Base-by-base conservation (phyloP, 2,797 vertebrate species). In the Taenioides sp. region DNA sequence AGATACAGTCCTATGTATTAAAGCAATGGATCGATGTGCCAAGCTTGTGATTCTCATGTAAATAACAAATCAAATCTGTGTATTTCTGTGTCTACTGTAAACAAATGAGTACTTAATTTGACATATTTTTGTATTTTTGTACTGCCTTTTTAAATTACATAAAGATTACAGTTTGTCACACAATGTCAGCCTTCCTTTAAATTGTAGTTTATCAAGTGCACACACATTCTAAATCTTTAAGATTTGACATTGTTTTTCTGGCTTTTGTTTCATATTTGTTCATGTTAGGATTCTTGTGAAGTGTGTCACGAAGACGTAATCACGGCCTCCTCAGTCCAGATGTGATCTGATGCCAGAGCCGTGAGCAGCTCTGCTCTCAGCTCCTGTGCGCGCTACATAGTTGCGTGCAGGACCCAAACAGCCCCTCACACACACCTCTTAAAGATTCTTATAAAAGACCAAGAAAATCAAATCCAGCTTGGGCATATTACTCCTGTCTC, bases 91-190 rank as follows among this genome's bases (percentile, higher is more conserved):
- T 86, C 80, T 92, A 93, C 93, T 94, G 94, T 95, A 89, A 93
- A 91, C 86, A 86, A 78, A 86, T 85, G 87, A 89, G 89, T 91
- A 84, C 87, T 88, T 88, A 86, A 78, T 28, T 60, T 60, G 25
- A 86, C 85, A 86, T 94, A 93, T 93, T 94, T 94, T 93, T 94
- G 88, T 94, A 94, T 94, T 93, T 93, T 94, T 92, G 82, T 92
- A 93, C 90, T 92, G 84, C 76, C 79, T 89, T 91, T 88, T 75
- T 88, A 89, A 88, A 88, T 83, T 84, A 84, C 86, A 93, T 93
- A 94, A 95, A 93, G 75, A 81, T 85, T 84, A 82, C 78, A 75
- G 84, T 82, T 83, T 87, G 82, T 79, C 82, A 72, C 59, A 57
- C 7, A 14, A 65, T 70, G 73, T 85, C 76, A 22, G 34, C 54